Evolutionary conservation across 2,888 invertebrate species (phyloP), one percentile per base, ranked within the genome.

Genomic region (Allophyes oxyacanthae): DNA sequence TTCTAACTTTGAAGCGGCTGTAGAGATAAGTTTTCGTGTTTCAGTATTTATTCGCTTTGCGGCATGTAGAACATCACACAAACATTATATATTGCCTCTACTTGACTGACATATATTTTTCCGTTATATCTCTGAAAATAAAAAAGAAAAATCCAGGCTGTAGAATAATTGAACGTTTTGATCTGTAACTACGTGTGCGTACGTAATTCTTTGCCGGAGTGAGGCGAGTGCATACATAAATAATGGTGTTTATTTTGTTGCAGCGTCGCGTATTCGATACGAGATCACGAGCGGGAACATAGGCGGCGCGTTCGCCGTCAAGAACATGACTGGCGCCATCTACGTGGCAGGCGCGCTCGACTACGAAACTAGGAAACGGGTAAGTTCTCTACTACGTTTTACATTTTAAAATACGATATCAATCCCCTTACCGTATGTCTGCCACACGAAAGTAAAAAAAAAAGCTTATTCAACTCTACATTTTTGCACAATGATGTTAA

Each of bases 261-360:
- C 96, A 98, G 99, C 98, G 91, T 99, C 99, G 95, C 98, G 98
- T 96, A 98, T 99, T 96, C 98, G 98, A 95, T 99, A 99, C 95
- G 99, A 99, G 97, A 99, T 99, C 95, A 99, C 98, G 94, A 98
- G 98, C 96, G 99, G 99, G 95, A 99, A 99, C 97, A 97, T 98
- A 96, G 99, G 99, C 70, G 99, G 99, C 82, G 99, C 99, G 34
- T 99, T 99, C 91, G 99, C 98, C 80, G 99, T 99, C 88, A 98
- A 99, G 95, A 98, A 98, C 94, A 98, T 98, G 97, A 99, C 99
- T 75, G 99, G 99, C 81, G 99, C 99, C 89, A 99, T 99, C 93
- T 99, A 98, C 94, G 99, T 99, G 78, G 99, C 99, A 60, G 99
- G 99, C 75, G 98, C 98, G 61, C 95, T 99, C 87, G 99, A 99